Evolutionary conservation across 2,797 vertebrate genomes (phyloP).

Genomic region (Bradypus variegatus): DNA sequence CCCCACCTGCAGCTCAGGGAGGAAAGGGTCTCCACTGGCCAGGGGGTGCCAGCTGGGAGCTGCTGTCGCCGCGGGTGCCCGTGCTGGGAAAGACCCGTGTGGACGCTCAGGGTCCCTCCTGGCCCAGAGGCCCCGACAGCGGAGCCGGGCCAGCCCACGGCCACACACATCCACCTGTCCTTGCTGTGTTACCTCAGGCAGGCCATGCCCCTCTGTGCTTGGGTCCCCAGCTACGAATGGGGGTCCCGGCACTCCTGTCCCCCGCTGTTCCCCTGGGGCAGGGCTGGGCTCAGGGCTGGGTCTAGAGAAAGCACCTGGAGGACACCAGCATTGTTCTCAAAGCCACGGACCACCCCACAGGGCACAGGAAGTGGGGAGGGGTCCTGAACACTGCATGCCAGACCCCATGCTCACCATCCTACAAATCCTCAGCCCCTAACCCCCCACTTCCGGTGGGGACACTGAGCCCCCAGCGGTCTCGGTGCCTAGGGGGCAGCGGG

Average conservation of each 20-base stretch:
- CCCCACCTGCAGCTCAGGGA: not conserved
- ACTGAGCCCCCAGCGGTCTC: not conserved
- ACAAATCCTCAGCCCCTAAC: not conserved
- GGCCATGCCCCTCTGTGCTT: not conserved
- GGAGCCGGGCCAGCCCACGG: not conserved
- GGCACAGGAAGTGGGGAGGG: not conserved
- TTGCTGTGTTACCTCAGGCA: not conserved
- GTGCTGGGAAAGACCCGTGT: not conserved
- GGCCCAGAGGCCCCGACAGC: not conserved
- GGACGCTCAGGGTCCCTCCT: not conserved
- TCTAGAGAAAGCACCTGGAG: not conserved
- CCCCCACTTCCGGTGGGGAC: not conserved
- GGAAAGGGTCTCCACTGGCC: not conserved
- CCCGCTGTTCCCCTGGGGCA: not conserved
- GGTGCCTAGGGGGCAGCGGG: too few relatives aligned
- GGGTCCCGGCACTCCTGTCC: too few relatives aligned
- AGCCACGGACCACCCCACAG: too few relatives aligned
- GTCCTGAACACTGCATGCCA: too few relatives aligned
- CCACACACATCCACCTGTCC: not conserved
- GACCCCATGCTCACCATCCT: not conserved
- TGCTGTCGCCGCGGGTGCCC: not conserved
- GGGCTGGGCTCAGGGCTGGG: not conserved
- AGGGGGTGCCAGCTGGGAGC: accelerated
- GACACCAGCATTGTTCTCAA: not conserved
- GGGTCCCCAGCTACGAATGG: not conserved